Percentiles rank a stretch among this genome's conserved stretches.
Evolutionary conservation across 2,113 vertebrate genomes (phyloP).

Genomic region (Callaeas wilsoni): DNA sequence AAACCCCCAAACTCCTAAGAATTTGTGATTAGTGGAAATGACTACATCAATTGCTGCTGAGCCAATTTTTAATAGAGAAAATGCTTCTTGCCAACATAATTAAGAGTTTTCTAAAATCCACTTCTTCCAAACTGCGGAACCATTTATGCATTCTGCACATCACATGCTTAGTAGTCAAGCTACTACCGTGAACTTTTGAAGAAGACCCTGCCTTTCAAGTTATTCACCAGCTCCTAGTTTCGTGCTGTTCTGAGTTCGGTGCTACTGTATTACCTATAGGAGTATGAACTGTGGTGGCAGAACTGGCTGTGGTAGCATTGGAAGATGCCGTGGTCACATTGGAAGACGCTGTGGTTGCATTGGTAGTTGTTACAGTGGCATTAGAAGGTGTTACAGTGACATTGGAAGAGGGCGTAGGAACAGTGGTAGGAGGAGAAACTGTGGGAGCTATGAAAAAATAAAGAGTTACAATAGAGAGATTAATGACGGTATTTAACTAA

Average conservation of each 20-base stretch:
- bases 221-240: neutral
- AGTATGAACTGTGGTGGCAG: neutral
- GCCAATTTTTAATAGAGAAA: neutral
- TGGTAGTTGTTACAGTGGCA: neutral
- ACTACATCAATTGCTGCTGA: neutral
- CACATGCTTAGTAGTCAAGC: neutral
- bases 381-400: no score
- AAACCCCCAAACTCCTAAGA: neutral
- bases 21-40: neutral
- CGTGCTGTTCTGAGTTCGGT: neutral
- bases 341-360: accelerated
- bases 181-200: neutral
- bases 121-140: neutral
- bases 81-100: neutral
- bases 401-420: accelerated
- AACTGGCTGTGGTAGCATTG: neutral
- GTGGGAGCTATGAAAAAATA: neutral
- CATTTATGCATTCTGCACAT: neutral
- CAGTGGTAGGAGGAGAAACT: accelerated
- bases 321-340: neutral
- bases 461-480: neutral
- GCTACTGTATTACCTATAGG: conserved; percentile 41
- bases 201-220: neutral
- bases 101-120: neutral
- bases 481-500: neutral